phyloP scores from a whole-genome alignment of 1,140 invertebrate genomes.

The Drosophila sturtevanti region DNA sequence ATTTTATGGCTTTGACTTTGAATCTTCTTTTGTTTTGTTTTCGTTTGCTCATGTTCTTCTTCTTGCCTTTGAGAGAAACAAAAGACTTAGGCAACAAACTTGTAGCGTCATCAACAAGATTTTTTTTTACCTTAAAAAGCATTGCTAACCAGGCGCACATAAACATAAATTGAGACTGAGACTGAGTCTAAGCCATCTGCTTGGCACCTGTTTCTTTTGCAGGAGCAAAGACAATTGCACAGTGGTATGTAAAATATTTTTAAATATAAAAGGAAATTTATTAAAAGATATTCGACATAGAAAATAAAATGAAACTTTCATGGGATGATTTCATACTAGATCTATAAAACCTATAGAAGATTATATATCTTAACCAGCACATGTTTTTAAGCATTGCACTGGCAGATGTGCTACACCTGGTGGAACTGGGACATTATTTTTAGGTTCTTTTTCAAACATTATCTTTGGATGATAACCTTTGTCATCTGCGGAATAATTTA shows the following conservation, averaged over 20 bases:
- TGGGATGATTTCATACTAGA: no score
- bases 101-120: conserved; percentile 43
- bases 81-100: conserved; percentile 76
- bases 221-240: conserved; percentile 45
- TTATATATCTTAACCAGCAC: no score
- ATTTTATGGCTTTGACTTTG: conserved; percentile 38
- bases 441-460: no score
- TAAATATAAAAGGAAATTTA: no score
- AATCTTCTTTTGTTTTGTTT: not conserved
- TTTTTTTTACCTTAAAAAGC: conserved; percentile 74
- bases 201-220: conserved; percentile 37
- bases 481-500: no score
- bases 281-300: no score
- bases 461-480: no score
- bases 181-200: conserved; percentile 6
- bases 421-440: no score
- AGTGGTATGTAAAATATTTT: conserved; percentile 11
- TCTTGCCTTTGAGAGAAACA: conserved; percentile 57
- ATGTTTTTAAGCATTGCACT: no score
- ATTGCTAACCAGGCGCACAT: conserved; percentile 71
- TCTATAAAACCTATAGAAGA: no score
- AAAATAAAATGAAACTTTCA: no score
- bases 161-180: conserved; percentile 19
- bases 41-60: conserved; percentile 11
- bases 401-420: no score